These are phyloP conservation scores for Patella vulgata DNA, from an alignment of 1,140 invertebrate species.

Conservation along the genomic window DNA sequence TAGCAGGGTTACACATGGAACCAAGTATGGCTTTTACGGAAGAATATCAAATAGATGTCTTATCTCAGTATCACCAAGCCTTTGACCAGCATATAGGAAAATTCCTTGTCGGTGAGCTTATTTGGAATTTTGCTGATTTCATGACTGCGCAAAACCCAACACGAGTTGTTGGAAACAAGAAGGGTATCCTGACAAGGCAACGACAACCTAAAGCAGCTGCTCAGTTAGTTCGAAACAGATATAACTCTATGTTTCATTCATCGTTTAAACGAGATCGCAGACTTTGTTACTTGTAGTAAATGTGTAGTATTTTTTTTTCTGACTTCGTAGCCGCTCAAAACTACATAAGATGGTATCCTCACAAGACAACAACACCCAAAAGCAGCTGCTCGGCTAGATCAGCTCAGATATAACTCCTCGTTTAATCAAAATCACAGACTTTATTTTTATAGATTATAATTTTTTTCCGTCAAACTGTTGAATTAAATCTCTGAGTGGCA, in stretches of 20 bases:
- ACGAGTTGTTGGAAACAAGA: conserved; percentile 83
- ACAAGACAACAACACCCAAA: too few species aligned
- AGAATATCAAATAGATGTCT: conserved; percentile 88
- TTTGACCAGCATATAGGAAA: conserved; percentile 84
- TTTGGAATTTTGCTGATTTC: conserved; percentile 94
- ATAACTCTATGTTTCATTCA: conserved; percentile 62
- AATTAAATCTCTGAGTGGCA: too few species aligned
- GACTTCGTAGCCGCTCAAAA: too few species aligned
- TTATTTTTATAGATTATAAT: too few species aligned
- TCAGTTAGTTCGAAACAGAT: conserved; percentile 79
- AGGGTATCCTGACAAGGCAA: conserved; percentile 88
- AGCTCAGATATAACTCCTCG: too few species aligned
- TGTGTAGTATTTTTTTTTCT: too few species aligned
- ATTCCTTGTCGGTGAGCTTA: conserved; percentile 94
- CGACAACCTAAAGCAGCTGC: conserved; percentile 88
- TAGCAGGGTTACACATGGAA: conserved; percentile 84
- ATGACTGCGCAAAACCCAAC: conserved; percentile 72
- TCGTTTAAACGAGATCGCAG: too few species aligned
- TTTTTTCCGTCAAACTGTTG: too few species aligned
- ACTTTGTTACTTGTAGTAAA: too few species aligned
- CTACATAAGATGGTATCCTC: too few species aligned
- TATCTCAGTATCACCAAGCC: conserved; percentile 87
- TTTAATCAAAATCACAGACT: too few species aligned
- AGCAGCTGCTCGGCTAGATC: too few species aligned
- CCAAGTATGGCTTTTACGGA: conserved; percentile 91